A percentile compares a stretch with the other conserved stretches of the same genome.
phyloP scores from a whole-genome alignment of 2,113 vertebrate species.

The Peromyscus polionotus region DNA sequence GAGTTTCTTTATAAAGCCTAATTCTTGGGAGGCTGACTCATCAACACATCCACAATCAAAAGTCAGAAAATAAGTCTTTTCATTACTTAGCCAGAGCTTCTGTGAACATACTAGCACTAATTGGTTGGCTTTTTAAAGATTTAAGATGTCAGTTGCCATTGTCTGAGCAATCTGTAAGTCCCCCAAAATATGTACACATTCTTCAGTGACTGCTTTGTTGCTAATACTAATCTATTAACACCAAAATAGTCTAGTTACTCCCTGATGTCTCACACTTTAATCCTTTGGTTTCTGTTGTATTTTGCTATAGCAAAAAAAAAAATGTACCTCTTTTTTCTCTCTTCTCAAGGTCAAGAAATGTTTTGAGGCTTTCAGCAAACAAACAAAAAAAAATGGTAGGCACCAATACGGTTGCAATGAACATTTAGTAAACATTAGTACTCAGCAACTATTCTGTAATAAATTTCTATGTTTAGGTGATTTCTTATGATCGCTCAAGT shows the following conservation, averaged over 20 bases:
- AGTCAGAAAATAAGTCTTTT: slow-evolving; percentile 20
- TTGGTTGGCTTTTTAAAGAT: background rate
- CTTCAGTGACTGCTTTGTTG: background rate
- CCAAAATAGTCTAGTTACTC: background rate
- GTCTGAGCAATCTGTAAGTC: background rate
- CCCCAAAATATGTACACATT: background rate
- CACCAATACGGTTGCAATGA: background rate
- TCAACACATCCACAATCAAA: background rate
- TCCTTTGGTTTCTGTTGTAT: background rate
- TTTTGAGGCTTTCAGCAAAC: background rate
- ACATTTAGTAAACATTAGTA: background rate
- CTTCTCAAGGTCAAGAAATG: background rate
- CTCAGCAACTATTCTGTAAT: background rate
- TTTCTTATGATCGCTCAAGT: background rate
- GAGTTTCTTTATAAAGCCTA: background rate
- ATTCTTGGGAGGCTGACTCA: background rate
- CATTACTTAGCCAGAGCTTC: background rate
- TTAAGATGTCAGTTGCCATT: background rate
- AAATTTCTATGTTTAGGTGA: background rate
- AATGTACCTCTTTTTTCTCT: background rate
- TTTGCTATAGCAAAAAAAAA: background rate
- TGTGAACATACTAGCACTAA: background rate
- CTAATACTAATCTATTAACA: slow-evolving; percentile 28
- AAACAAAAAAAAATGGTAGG: background rate
- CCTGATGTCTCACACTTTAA: background rate